Conservation (phyloP, 2,113 vertebrate species). For the Platysteira castanea region DNA sequence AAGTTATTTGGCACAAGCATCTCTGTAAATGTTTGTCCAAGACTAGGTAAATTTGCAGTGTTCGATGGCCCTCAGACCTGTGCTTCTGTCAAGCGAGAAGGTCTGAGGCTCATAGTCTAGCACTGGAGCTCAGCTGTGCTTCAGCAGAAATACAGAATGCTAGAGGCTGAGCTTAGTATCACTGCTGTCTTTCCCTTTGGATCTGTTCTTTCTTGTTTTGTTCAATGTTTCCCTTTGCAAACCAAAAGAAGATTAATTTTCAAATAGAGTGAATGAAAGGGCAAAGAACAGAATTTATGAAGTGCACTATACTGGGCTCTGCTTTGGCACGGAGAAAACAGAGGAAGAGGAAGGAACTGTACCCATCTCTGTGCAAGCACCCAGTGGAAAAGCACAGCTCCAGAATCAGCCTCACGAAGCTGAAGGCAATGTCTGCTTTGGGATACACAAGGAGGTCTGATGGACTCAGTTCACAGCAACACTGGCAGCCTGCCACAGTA, state of each 20-base stretch:
- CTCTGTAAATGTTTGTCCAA: conserved; percentile 73
- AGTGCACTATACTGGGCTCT: background rate
- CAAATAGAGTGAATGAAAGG: background rate
- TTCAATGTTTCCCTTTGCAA: background rate
- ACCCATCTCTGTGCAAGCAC: background rate
- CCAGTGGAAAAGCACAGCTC: background rate
- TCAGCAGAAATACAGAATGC: background rate
- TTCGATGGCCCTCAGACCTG: conserved; percentile 49
- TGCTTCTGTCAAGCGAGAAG: conserved; percentile 1
- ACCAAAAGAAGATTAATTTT: background rate
- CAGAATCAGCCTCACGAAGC: background rate
- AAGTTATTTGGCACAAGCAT: conserved; percentile 70
- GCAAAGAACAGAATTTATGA: background rate
- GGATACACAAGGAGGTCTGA: background rate
- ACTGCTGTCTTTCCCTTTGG: background rate
- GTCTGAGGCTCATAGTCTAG: conserved; percentile 1
- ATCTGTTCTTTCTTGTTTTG: background rate
- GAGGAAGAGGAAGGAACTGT: background rate
- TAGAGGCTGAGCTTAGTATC: background rate
- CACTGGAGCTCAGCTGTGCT: background rate
- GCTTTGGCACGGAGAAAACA: background rate
- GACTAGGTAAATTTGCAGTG: conserved; percentile 68
- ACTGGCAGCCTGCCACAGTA: background rate
- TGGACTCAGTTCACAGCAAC: accelerated
- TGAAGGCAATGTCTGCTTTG: background rate